Percentiles rank a stretch among this genome's conserved stretches.
Evolutionary conservation across 2,113 vertebrate species (phyloP).

Genomic region (Ceyx margarethae): DNA sequence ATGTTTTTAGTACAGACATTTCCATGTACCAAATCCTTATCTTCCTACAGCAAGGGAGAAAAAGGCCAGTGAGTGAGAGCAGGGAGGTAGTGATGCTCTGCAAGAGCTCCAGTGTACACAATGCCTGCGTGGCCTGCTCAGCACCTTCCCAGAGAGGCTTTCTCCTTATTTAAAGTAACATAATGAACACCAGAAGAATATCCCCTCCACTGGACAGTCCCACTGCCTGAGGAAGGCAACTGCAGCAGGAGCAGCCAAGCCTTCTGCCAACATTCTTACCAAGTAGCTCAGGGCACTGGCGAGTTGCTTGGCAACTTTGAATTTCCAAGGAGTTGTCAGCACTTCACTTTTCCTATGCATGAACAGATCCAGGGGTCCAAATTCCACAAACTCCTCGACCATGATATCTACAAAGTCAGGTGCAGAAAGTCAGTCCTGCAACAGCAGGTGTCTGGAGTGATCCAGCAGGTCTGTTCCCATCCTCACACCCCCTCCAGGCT

Average conservation of each 20-base stretch:
- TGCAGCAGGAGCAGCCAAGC: not conserved
- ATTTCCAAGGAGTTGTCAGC: conserved; percentile 92
- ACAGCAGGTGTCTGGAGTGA: no score
- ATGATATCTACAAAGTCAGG: conserved; percentile 84
- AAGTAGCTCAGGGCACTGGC: conserved; percentile 95
- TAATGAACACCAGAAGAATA: not conserved
- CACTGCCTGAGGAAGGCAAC: not conserved
- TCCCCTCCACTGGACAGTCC: not conserved
- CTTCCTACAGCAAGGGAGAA: conserved; percentile 78
- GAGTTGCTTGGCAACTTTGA: conserved; percentile 96
- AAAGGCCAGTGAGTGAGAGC: not conserved
- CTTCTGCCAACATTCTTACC: conserved; percentile 74
- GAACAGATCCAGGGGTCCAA: conserved; percentile 91
- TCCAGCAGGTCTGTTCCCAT: no score
- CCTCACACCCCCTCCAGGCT: no score
- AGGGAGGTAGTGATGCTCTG: not conserved
- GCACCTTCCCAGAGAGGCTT: not conserved
- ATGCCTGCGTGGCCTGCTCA: not conserved
- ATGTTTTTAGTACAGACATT: conserved; percentile 97
- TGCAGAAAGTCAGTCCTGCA: no score
- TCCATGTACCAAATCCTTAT: conserved; percentile 95
- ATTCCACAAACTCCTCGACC: conserved; percentile 95
- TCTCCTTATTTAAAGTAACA: not conserved
- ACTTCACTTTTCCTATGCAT: conserved; percentile 85
- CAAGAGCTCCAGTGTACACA: not conserved